These are phyloP conservation scores for Tuta absoluta DNA, from an alignment of 2,888 invertebrate genomes.

Conservation along the genomic window DNA sequence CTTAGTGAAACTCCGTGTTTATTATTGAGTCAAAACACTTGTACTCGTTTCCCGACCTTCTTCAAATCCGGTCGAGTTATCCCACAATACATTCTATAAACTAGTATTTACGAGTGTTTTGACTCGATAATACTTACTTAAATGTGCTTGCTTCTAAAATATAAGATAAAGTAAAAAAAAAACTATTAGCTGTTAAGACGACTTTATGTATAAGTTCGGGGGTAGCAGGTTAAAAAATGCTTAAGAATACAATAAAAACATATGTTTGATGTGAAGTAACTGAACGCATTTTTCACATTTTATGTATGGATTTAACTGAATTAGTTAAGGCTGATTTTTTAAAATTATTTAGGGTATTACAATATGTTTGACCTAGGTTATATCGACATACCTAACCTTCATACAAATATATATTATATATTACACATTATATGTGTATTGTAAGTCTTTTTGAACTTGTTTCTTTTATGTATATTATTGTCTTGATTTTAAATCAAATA, in stretches of 20 bases:
- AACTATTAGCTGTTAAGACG: background rate
- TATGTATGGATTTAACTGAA: constrained; percentile 6
- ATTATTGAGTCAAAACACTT: too few relatives aligned
- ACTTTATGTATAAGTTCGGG: background rate
- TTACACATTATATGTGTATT: background rate
- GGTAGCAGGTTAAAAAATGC: background rate
- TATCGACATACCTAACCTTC: background rate
- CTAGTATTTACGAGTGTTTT: too few relatives aligned
- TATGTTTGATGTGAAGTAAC: background rate
- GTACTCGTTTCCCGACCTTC: too few relatives aligned
- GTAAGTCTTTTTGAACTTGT: background rate
- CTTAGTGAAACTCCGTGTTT: too few relatives aligned
- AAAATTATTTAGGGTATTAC: background rate
- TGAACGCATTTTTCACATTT: constrained; percentile 4
- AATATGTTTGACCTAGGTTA: background rate
- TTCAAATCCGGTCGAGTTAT: too few relatives aligned
- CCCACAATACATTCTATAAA: too few relatives aligned
- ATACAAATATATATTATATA: background rate
- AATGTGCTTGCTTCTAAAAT: too few relatives aligned
- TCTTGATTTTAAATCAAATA: background rate
- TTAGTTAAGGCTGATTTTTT: constrained; percentile 16
- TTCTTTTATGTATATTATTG: background rate
- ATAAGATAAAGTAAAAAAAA: too few relatives aligned
- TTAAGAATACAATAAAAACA: background rate
- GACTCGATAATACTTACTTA: too few relatives aligned